A percentile compares a stretch with the other conserved stretches of the same genome.
phyloP scores from a whole-genome alignment of 2,888 invertebrate genomes.

The Eilema depressum region DNA sequence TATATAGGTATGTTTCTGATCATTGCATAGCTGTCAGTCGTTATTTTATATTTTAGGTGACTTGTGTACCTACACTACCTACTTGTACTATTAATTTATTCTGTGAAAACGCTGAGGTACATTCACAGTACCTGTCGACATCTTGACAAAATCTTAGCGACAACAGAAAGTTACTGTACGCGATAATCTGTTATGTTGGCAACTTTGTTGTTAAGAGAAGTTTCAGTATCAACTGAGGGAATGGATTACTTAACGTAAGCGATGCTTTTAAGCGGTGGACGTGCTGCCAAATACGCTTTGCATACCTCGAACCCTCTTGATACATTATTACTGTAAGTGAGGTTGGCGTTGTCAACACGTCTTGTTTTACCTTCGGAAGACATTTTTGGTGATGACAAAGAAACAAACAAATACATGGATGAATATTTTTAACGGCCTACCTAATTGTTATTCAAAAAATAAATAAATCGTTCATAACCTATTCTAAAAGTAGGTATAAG shows the following conservation, averaged over 20 bases:
- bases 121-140: background rate
- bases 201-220: constrained; percentile 35
- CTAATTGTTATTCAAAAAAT: too few species aligned
- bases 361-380: background rate
- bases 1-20: too few species aligned
- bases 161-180: constrained; percentile 16
- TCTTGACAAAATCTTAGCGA: constrained; percentile 8
- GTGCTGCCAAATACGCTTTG: constrained; percentile 18
- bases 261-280: constrained; percentile 43
- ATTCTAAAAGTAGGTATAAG: too few species aligned
- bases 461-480: too few species aligned
- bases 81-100: background rate
- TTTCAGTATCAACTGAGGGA: constrained; percentile 40
- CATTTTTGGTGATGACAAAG: background rate
- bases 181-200: constrained; percentile 35
- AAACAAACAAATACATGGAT: background rate
- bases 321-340: constrained; percentile 13
- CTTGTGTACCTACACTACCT: too few species aligned
- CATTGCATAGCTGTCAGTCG: too few species aligned
- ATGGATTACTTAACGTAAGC: constrained; percentile 50
- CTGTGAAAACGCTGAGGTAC: background rate
- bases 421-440: too few species aligned
- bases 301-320: constrained; percentile 27
- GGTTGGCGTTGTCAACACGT: background rate
- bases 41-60: too few species aligned